These are phyloP conservation scores for Sinocyclocheilus grahami DNA, from an alignment of 2,113 vertebrate genomes.

Conservation along the genomic window DNA sequence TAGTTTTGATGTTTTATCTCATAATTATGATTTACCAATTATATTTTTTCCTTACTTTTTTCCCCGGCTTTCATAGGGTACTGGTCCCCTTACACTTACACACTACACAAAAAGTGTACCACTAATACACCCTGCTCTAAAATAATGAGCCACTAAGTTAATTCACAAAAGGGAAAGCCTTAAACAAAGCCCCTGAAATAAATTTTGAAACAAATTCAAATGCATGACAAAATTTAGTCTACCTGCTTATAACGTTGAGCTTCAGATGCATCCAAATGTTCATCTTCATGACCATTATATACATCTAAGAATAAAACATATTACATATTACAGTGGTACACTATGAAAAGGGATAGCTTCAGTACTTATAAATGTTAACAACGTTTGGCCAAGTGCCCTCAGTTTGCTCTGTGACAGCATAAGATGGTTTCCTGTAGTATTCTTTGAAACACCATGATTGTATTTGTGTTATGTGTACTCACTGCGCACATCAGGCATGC, in stretches of 20 bases:
- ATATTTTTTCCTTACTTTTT: not conserved
- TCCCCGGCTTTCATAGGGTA: not conserved
- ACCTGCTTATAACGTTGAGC: constrained; percentile 80
- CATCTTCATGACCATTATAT: constrained; percentile 71
- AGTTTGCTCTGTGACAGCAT: not conserved
- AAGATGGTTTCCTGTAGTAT: not conserved
- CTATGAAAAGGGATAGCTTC: not conserved
- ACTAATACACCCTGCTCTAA: not conserved
- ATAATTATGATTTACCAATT: not conserved
- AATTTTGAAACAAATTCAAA: not conserved
- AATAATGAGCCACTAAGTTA: not conserved
- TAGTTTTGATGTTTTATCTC: not conserved
- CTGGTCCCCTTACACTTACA: not conserved
- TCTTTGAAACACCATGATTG: not conserved
- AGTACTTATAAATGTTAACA: not conserved
- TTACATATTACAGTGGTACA: not conserved
- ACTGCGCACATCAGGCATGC: constrained; percentile 76
- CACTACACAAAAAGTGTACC: not conserved
- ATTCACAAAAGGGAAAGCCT: not conserved
- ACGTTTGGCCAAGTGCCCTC: constrained; percentile 13
- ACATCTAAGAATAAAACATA: constrained; percentile 57
- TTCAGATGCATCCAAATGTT: constrained; percentile 65
- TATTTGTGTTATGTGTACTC: constrained; percentile 60
- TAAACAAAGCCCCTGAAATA: not conserved
- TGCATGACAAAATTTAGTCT: not conserved